These are phyloP conservation scores for Pissodes strobi DNA, from an alignment of 1,140 invertebrate genomes.

Conservation along the genomic window DNA sequence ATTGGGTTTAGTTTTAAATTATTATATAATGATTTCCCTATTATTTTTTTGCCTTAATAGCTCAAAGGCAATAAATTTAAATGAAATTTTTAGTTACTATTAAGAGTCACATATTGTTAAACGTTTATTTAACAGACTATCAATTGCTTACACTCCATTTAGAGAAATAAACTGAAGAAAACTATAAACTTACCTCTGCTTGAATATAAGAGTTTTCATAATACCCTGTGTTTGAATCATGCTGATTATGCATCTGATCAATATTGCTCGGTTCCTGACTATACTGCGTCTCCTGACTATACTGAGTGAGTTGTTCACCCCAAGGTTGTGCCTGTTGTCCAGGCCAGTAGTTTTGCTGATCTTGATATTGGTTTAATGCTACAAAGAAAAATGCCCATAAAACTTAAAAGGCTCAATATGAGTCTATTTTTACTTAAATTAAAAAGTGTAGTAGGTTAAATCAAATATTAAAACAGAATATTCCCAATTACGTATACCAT, in stretches of 20 bases:
- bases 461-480: neutral
- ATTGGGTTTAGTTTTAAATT: too few relatives aligned
- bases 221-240: neutral
- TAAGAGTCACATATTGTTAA: too few relatives aligned
- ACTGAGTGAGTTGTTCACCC: slow-evolving; percentile 26
- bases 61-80: too few relatives aligned
- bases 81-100: too few relatives aligned
- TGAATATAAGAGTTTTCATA: slow-evolving; percentile 44
- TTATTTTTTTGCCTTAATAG: too few relatives aligned
- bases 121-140: too few relatives aligned
- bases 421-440: neutral
- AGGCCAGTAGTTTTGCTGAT: slow-evolving; percentile 43
- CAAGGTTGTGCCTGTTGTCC: slow-evolving; percentile 34
- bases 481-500: too few relatives aligned
- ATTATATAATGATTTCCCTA: too few relatives aligned
- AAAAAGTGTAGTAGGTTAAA: neutral
- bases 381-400: slow-evolving; percentile 7
- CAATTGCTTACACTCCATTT: neutral
- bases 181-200: slow-evolving; percentile 34
- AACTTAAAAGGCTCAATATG: neutral
- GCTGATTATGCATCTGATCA: slow-evolving; percentile 39
- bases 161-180: neutral
- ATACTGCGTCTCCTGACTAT: slow-evolving; percentile 38
- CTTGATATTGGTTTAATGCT: slow-evolving; percentile 35
- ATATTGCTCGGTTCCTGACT: slow-evolving; percentile 29